Evolutionary conservation across 2,113 vertebrate genomes (phyloP).

Genomic region (Caranx melampygus): DNA sequence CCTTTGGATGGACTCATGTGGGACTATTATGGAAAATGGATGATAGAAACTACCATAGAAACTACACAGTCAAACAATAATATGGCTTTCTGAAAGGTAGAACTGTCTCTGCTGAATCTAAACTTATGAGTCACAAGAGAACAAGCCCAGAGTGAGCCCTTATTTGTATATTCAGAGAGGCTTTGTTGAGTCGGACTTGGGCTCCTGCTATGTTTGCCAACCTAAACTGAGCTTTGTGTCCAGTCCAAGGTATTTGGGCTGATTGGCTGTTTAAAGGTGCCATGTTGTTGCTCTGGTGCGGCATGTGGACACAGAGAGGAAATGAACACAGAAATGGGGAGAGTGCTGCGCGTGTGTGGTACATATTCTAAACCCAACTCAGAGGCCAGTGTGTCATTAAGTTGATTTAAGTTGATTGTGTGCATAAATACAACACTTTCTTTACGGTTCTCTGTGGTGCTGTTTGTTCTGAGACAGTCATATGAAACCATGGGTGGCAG

Average conservation of each 20-base stretch:
- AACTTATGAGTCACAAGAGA: slow-evolving; percentile 43
- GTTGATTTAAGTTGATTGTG: slow-evolving; percentile 7
- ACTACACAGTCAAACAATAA: slow-evolving; percentile 29
- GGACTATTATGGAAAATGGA: slow-evolving; percentile 17
- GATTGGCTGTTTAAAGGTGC: slow-evolving; percentile 45
- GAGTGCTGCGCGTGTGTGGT: slow-evolving; percentile 43
- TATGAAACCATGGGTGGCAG: slow-evolving; percentile 11
- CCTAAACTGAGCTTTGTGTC: slow-evolving; percentile 39
- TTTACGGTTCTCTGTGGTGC: slow-evolving; percentile 34
- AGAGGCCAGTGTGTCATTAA: slow-evolving; percentile 41
- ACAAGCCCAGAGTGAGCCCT: slow-evolving; percentile 26
- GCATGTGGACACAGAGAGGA: slow-evolving; percentile 43
- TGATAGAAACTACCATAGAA: slow-evolving; percentile 43
- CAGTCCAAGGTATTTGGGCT: slow-evolving; percentile 35
- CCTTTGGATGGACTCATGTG: slow-evolving; percentile 18
- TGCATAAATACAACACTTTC: slow-evolving; percentile 40
- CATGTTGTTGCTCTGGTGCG: slow-evolving; percentile 23
- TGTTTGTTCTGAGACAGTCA: neutral
- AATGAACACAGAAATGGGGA: slow-evolving; percentile 56
- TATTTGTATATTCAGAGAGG: slow-evolving; percentile 48
- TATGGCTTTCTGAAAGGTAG: slow-evolving; percentile 31
- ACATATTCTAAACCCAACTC: slow-evolving; percentile 40
- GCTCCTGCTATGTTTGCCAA: slow-evolving; percentile 40
- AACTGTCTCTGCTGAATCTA: slow-evolving; percentile 20
- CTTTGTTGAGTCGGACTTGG: slow-evolving; percentile 1